Conservation (phyloP, 2,113 vertebrate species). For the Nicator chloris region DNA sequence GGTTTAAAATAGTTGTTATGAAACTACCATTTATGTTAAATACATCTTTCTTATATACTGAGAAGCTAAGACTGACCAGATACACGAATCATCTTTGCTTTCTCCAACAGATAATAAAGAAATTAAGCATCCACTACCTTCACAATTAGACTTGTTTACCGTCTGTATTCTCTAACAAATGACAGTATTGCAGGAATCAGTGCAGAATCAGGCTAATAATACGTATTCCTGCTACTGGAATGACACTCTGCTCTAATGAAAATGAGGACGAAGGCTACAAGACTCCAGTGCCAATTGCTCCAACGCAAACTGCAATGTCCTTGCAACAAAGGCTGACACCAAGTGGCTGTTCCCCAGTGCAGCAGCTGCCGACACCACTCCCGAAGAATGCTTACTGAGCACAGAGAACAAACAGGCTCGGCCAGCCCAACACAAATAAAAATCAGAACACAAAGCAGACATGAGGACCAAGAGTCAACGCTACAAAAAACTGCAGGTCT, state of each 20-base stretch:
- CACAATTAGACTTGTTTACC: not conserved
- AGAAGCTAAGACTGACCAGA: not conserved
- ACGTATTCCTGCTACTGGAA: not conserved
- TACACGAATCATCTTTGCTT: not conserved
- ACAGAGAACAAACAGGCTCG: not conserved
- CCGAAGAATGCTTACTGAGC: not conserved
- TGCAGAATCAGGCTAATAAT: not conserved
- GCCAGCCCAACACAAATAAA: not conserved
- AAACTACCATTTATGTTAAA: not conserved
- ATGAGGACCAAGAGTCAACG: not conserved
- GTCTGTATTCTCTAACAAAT: not conserved
- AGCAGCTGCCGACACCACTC: not conserved
- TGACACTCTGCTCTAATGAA: not conserved
- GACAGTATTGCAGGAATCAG: not conserved
- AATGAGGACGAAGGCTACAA: not conserved
- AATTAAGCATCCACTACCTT: not conserved
- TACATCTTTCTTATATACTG: not conserved
- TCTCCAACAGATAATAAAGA: not conserved
- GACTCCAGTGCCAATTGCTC: not conserved
- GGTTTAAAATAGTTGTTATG: not conserved
- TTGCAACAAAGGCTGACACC: slow-evolving; percentile 54
- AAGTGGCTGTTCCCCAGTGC: not conserved
- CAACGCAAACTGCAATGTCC: not conserved
- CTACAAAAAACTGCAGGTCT: not conserved
- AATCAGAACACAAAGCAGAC: not conserved